Evolutionary conservation across 2,888 invertebrate species (phyloP), one percentile per base, ranked within the genome.

Genomic region (Calliscelio sp.): DNA sequence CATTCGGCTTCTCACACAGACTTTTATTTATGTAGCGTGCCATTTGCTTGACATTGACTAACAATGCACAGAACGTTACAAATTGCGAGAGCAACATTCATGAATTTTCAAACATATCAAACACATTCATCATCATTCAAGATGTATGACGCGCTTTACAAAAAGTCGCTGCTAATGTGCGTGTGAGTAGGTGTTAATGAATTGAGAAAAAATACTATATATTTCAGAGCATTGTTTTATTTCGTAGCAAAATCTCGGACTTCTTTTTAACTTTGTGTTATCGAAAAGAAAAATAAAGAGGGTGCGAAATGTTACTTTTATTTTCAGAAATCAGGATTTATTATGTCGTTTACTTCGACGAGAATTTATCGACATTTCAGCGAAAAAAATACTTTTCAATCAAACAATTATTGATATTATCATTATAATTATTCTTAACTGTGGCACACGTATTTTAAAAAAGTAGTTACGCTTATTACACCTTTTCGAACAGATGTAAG

Each of bases 1-100:
- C 77, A 46, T 81, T 75, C 46, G 28, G 5, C 20, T 44, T 55
- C 53, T 57, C 55, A 41, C n/a, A n/a, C 44, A 8, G 53, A 38
- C 73, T 63, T 71, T 84, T 84, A 71, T 84, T 81, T 68, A 77
- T 84, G 73, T 68, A 46, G 28, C 63, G 22, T 51, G 53, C 61
- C 74, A 73, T 78, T 84, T 77, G 77, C 16, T 38, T 68, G 66
- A 61, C 81, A 81, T 70, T 81, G 73, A 81, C 61, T 73, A 74
- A 78, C 81, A 81, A 73, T 84, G 63, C 35, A 5, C 65, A 44
- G n/a, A 41, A 65, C 53, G 73, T 73, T 71, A 71, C 68, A 68
- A 81, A 77, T 73, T 74, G 35, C 65, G 41, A 78, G 44, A 28
- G 53, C 61, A 53, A 53, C 49, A 53, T 78, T 68, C 74, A 78